Evolutionary conservation across 2,797 vertebrate species (phyloP), one percentile per base, ranked within the genome.

Genomic region (Zenarchopterus dispar): DNA sequence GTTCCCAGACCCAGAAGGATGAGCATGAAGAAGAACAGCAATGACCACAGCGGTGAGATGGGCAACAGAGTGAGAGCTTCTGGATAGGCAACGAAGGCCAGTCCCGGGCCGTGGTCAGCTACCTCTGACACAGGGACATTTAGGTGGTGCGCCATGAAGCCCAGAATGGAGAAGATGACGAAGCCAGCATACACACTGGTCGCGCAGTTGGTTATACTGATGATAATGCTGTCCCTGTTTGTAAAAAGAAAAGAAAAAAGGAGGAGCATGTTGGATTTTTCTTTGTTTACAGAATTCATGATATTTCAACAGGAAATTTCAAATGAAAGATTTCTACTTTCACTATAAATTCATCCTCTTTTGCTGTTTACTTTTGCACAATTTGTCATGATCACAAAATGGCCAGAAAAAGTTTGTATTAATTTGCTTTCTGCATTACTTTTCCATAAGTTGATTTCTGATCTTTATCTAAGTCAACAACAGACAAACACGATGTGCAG

Each of bases 1-100:
- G 97, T 99, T 53, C 98, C 98, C 57, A 99, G 92, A 0, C 97
- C 97, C 75, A 99, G 90, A 22, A 99, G 93, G 83, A 99, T 99
- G 42, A 99, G 96, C 98, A 99, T 99, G 87, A 99, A 99, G 94
- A 99, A 99, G 92, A 99, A 99, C 61, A 99, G 95, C 73, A 99
- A 77, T 1, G 98, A 98, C 98, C 98, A 99, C 21, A 99, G 92
- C 0, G 97, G 97, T 0, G 98, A 98, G 80, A 99, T 93, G 11
- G 98, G 98, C 60, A 99, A 94, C 76, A 99, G 92, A 0, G 98
- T 99, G 67, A 99, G 94, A 59, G 97, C 98, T 80, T 98, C 98
- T 0, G 98, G 98, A 86, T 99, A 99, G 18, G 97, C 98, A 0
- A 99, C 97, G 0, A 99, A 99, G 51, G 98, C 98, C 88, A 99